Evolutionary conservation across 1,140 invertebrate species (phyloP), one percentile per base, ranked within the genome.

Genomic region (Lepeophtheirus salmonis): DNA sequence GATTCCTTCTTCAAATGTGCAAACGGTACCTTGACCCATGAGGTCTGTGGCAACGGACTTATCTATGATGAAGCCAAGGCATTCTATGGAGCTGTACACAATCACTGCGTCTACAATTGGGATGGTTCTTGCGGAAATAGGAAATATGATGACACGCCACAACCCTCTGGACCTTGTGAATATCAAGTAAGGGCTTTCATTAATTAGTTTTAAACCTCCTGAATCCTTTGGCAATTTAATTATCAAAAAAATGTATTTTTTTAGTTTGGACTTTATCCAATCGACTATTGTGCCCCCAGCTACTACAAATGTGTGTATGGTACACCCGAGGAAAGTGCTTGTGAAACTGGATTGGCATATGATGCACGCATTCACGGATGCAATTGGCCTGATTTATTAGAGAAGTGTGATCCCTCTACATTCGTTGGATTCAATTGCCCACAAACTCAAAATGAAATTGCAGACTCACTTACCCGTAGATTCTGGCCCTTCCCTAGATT

Each of bases 81-180:
- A 18, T 26, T 54, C 16, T 12, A 21, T 67, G 87, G 87, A 1
- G 78, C 79, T 2, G 83, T 88, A 0, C 82, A 90, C 73, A 81
- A 91, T 67, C 85, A 90, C 73, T 94, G 89, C 77, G 89, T 89
- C 72, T 92, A 91, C 73, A 76, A 89, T 72, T 92, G 89, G 88
- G 86, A 81, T 20, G 86, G 89, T 0, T 76, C 90, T 63, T 92
- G 88, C 67, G 86, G 82, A n/a, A 71, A 79, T n/a, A 79, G 86
- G 61, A 83, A 83, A 67, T 80, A 80, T 68, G 82, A 88, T 67
- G 71, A 84, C 88, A 74, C 78, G 80, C 80, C 63, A 12, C 21
- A n/a, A 14, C 49, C 52, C 3, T 22, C 67, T 18, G 20, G 24
- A 64, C 49, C 52, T 54, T 59, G 65, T 64, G 4, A 17, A 62